Evolutionary conservation across 2,888 invertebrate genomes (phyloP), one percentile per base, ranked within the genome.

Genomic region (Harpagoxenus sublaevis): DNA sequence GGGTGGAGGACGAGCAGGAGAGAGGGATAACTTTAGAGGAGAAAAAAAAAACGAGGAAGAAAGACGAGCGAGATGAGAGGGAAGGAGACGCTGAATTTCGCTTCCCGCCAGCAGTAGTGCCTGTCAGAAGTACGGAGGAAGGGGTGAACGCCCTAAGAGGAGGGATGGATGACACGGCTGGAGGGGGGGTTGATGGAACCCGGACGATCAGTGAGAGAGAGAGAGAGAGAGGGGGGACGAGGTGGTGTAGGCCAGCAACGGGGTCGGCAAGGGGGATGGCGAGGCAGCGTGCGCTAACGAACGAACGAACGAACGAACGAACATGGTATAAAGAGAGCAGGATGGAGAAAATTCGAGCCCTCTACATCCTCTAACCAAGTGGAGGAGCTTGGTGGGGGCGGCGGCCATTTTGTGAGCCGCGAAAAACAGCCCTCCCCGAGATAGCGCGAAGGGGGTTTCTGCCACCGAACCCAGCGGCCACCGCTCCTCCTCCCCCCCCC

Each of bases 371-470:
- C 92, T 89, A 90, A 89, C 88, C 89, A 84, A 74, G 83, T 74
- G 42, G 42, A 73, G 45, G 42, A 60, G 60, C n/a, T 23, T 84
- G 92, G 94, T 93, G 93, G 94, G 93, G 93, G 91, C 87, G 94
- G 94, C 95, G 93, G 95, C 95, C 95, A 95, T 95, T 95, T 95
- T 95, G 95, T 91, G 91, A 94, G 93, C 92, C 91, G 93, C 93
- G 94, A 95, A 95, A 95, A 95, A 95, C 94, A 94, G 92, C 93
- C 94, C 94, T 93, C 94, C 94, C 94, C 93, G 94, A 94, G 93
- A 94, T 93, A 92, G 91, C 91, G 86, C 91, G 88, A 92, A 92
- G 89, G 92, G 91, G 87, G 84, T 85, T 83, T 84, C 90, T 85
- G 86, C 88, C 86, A 87, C 86, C 86, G 87, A 88, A 42, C 84